These are phyloP conservation scores for Cetoscarus ocellatus DNA, from an alignment of 2,797 vertebrate genomes.

Conservation along the genomic window DNA sequence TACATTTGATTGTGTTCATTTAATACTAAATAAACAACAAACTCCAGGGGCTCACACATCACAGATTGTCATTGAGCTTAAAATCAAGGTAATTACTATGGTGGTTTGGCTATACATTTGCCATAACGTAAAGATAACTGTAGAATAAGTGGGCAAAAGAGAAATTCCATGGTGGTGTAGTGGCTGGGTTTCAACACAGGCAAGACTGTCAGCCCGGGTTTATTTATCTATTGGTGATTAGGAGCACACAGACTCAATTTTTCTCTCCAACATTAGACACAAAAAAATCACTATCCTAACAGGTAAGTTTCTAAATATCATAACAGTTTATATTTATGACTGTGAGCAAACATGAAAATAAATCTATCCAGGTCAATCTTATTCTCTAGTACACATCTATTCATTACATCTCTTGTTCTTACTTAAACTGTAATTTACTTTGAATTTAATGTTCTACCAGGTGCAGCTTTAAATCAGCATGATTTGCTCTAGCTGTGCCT, in stretches of 20 bases:
- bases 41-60: constrained; percentile 14
- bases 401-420: not conserved
- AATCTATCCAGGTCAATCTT: not conserved
- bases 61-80: constrained; percentile 50
- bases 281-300: not conserved
- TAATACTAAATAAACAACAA: not conserved
- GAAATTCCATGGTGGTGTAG: constrained; percentile 35
- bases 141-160: not conserved
- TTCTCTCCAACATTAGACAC: not conserved
- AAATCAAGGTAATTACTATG: constrained; percentile 16
- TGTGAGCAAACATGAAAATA: not conserved
- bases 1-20: not conserved
- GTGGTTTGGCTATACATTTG: not conserved
- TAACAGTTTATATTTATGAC: not conserved
- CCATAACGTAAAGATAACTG: not conserved
- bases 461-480: constrained; percentile 48
- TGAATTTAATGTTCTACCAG: constrained; percentile 7
- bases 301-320: not conserved
- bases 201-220: too few relatives aligned
- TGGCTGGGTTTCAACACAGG: not conserved
- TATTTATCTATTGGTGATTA: not conserved
- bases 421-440: not conserved
- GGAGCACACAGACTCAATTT: not conserved
- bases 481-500: constrained; percentile 25
- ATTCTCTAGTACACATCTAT: not conserved